A percentile compares a stretch with the other conserved stretches of the same genome.
These are phyloP conservation scores for Gonatopus flavifemur DNA, from an alignment of 1,140 invertebrate species.

Conservation along the genomic window DNA sequence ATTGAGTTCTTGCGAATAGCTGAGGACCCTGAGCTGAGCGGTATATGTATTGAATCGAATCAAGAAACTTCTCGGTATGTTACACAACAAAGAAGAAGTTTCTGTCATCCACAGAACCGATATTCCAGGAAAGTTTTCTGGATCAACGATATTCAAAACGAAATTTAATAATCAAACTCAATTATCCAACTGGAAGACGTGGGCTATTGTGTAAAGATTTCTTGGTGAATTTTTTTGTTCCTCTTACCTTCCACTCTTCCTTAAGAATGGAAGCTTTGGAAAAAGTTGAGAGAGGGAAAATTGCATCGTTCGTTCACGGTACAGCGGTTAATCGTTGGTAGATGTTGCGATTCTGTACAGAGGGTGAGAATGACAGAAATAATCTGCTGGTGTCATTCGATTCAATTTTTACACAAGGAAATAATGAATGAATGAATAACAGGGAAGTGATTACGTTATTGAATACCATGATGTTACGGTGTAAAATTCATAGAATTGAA, in stretches of 20 bases:
- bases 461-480: no score
- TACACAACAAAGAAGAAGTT: no score
- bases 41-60: no score
- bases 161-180: constrained; percentile 43
- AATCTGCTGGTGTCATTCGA: constrained; percentile 41
- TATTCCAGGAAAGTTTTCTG: constrained; percentile 19
- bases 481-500: no score
- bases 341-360: constrained; percentile 24
- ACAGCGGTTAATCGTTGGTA: constrained; percentile 32
- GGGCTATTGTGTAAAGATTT: constrained; percentile 22
- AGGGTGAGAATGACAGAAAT: constrained; percentile 35
- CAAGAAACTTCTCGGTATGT: no score
- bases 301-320: constrained; percentile 33
- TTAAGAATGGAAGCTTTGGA: no score
- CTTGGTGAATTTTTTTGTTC: constrained; percentile 24
- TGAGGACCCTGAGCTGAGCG: no score
- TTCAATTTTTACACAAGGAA: no score
- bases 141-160: constrained; percentile 23
- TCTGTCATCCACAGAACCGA: constrained; percentile 22
- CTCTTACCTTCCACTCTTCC: no score
- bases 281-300: constrained; percentile 35
- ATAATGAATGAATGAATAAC: no score
- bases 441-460: no score
- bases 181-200: constrained; percentile 31
- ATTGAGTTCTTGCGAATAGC: no score